phyloP scores from a whole-genome alignment of 2,888 invertebrate species.

The Pristionchus entomophagus region DNA sequence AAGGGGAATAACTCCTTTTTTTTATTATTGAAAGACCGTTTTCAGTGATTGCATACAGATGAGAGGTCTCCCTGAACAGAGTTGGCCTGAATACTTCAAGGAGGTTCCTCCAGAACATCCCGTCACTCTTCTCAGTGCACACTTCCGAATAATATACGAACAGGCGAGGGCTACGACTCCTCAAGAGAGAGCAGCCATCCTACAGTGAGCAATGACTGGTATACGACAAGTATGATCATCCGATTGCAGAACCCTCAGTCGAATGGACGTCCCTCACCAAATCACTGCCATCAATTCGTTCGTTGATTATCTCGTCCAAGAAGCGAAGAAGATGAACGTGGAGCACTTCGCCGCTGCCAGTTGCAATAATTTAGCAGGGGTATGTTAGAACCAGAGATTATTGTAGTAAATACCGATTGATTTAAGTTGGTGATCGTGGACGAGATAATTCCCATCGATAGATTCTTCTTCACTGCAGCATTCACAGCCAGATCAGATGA shows the following conservation, averaged over 20 bases:
- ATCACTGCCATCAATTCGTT: slow-evolving; percentile 54
- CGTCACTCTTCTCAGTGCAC: slow-evolving; percentile 7
- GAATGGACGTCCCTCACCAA: slow-evolving; percentile 52
- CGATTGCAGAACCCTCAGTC: not conserved
- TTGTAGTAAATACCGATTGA: not conserved
- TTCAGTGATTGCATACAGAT: slow-evolving; percentile 32
- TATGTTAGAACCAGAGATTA: not conserved
- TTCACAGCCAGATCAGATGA: slow-evolving; percentile 38
- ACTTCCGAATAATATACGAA: slow-evolving; percentile 26
- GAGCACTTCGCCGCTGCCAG: not conserved
- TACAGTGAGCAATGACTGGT: not conserved
- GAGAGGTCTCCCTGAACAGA: not conserved
- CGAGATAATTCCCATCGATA: slow-evolving; percentile 39
- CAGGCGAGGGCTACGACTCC: not conserved
- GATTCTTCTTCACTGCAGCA: slow-evolving; percentile 47
- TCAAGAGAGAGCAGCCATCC: not conserved
- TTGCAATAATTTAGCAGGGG: not conserved
- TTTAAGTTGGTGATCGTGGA: slow-evolving; percentile 10
- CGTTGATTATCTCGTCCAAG: slow-evolving; percentile 57
- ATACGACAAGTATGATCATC: no score
- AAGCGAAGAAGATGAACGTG: not conserved
- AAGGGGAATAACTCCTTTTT: no score
- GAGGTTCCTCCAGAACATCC: not conserved
- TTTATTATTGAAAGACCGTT: not conserved
- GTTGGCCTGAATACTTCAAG: not conserved